Evolutionary conservation across 2,888 invertebrate genomes (phyloP).

Genomic region (Conchocele bisecta): DNA sequence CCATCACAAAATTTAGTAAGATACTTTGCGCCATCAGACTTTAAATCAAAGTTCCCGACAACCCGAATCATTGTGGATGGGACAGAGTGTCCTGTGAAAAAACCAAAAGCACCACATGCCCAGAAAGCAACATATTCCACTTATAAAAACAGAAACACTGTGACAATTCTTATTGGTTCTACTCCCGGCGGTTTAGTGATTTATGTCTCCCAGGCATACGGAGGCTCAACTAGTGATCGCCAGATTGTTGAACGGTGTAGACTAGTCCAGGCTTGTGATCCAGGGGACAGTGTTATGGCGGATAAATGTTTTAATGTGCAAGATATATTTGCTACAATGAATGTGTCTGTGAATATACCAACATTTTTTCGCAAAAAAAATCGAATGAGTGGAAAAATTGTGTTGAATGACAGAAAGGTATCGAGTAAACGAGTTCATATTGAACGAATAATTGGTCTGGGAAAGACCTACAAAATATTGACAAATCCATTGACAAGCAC

Average conservation of each 20-base stretch:
- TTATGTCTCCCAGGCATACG: slow-evolving; percentile 43
- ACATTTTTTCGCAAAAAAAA: slow-evolving; percentile 55
- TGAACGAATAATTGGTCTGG: slow-evolving; percentile 52
- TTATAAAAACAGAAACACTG: slow-evolving; percentile 51
- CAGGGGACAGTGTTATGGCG: slow-evolving; percentile 50
- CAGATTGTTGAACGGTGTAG: slow-evolving; percentile 52
- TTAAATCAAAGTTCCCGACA: slow-evolving; percentile 51
- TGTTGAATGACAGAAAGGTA: slow-evolving; percentile 52
- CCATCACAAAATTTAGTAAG: slow-evolving; percentile 44
- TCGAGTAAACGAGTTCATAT: slow-evolving; percentile 54
- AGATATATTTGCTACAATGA: slow-evolving; percentile 43
- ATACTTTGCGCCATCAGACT: slow-evolving; percentile 55
- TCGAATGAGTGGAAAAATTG: slow-evolving; percentile 32
- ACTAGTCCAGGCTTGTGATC: slow-evolving; percentile 37
- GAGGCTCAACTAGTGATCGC: slow-evolving; percentile 60
- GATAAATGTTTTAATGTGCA: slow-evolving; percentile 62
- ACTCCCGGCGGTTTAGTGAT: slow-evolving; percentile 52
- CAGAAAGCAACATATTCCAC: slow-evolving; percentile 54
- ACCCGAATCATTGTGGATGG: slow-evolving; percentile 65
- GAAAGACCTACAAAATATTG: slow-evolving; percentile 47
- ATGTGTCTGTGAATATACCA: slow-evolving; percentile 55
- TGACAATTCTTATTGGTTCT: slow-evolving; percentile 49
- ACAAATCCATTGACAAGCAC: slow-evolving; percentile 29
- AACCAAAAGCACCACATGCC: slow-evolving; percentile 40
- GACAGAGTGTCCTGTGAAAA: slow-evolving; percentile 56